phyloP scores from a whole-genome alignment of 2,113 vertebrate genomes.

The Nerophis lumbriciformis region DNA sequence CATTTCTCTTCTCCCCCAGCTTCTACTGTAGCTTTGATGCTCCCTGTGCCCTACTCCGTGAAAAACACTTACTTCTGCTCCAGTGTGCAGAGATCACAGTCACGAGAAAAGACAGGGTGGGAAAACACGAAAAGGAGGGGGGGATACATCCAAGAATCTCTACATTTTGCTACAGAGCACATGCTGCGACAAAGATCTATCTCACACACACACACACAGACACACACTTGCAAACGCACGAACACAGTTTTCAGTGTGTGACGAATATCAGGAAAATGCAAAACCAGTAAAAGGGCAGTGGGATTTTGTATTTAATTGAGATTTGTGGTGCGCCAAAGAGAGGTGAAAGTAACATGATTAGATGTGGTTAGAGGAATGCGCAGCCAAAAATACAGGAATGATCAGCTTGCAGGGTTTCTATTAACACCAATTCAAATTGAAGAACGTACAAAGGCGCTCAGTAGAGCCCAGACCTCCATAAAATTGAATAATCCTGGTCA shows the following conservation, averaged over 20 bases:
- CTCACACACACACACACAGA: no score
- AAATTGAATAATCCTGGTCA: background rate
- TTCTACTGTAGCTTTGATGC: background rate
- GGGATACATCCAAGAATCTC: constrained; percentile 22
- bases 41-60: constrained; percentile 31
- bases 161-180: constrained; percentile 24
- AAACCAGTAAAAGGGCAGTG: constrained; percentile 6
- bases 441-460: constrained; percentile 1
- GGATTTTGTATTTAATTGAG: constrained; percentile 28
- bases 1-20: constrained; percentile 1
- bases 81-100: constrained; percentile 54
- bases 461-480: background rate
- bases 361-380: constrained; percentile 58
- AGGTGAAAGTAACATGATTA: constrained; percentile 38
- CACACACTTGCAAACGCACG: no score
- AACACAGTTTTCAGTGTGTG: background rate
- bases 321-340: constrained; percentile 15
- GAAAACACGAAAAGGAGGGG: constrained; percentile 34
- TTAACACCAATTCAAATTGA: background rate
- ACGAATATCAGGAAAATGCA: background rate
- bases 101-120: constrained; percentile 30
- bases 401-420: background rate
- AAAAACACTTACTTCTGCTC: constrained; percentile 58
- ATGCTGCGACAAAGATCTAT: constrained; percentile 1
- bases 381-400: constrained; percentile 67